Evolutionary conservation across 2,113 vertebrate genomes (phyloP).

Genomic region (Cochlearius cochlearius): DNA sequence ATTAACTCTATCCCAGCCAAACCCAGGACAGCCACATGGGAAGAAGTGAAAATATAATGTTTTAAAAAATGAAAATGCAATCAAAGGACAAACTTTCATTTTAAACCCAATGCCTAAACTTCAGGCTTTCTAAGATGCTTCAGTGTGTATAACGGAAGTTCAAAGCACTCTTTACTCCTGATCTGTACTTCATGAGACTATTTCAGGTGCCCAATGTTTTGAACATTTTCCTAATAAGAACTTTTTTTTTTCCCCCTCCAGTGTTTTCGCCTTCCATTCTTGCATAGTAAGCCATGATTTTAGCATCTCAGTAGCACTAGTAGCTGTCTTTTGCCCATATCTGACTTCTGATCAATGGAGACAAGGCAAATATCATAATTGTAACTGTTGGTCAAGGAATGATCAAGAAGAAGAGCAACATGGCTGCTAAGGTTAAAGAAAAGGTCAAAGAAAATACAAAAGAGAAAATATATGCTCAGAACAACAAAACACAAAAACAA

Average conservation of each 20-base stretch:
- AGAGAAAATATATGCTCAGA: not conserved
- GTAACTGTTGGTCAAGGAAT: not conserved
- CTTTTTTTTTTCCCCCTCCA: not conserved
- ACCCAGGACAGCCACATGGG: too few relatives aligned
- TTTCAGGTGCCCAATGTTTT: not conserved
- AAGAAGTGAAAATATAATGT: not conserved
- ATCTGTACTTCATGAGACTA: not conserved
- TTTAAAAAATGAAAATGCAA: not conserved
- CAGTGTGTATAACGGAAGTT: not conserved
- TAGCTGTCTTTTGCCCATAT: not conserved
- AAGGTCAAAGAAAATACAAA: not conserved
- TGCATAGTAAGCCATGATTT: not conserved
- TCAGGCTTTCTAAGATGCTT: not conserved
- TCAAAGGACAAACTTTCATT: not conserved
- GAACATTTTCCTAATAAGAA: not conserved
- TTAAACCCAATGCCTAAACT: not conserved
- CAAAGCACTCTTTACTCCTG: not conserved
- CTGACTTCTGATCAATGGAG: not conserved
- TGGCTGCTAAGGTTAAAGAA: not conserved
- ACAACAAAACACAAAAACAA: not conserved
- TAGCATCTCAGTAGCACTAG: not conserved
- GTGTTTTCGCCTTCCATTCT: not conserved
- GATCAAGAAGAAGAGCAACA: not conserved
- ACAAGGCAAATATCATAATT: not conserved
- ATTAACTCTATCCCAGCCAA: too few relatives aligned